These are phyloP conservation scores for Aplysia californica DNA, from an alignment of 1,140 invertebrate genomes.

Conservation along the genomic window DNA sequence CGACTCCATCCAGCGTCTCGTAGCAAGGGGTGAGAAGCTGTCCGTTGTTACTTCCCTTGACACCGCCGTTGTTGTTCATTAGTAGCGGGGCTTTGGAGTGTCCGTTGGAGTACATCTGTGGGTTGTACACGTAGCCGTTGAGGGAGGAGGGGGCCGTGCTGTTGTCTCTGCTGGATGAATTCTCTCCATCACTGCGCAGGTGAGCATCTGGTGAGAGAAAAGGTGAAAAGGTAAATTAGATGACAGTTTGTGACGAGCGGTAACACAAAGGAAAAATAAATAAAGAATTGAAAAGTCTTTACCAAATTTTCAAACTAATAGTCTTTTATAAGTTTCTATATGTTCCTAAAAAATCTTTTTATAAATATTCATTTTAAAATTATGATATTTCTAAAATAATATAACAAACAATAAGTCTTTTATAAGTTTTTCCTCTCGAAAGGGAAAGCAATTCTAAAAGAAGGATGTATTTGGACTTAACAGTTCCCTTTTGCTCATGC, in stretches of 20 bases:
- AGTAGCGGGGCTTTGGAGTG: not conserved
- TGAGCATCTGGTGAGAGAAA: constrained; percentile 20
- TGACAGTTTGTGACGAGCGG: not conserved
- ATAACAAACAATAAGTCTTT: not conserved
- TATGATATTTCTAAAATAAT: not conserved
- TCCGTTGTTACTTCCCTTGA: constrained; percentile 13
- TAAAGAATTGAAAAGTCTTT: not conserved
- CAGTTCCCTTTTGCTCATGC: no score
- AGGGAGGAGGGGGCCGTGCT: constrained; percentile 24
- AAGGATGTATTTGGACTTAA: no score
- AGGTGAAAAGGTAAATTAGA: not conserved
- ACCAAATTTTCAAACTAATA: not conserved
- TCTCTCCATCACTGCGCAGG: not conserved
- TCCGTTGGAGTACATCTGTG: not conserved
- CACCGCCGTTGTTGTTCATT: not conserved
- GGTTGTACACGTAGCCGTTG: constrained; percentile 31
- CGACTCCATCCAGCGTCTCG: constrained; percentile 67
- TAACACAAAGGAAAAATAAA: not conserved
- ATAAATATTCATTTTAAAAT: no score
- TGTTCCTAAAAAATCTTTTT: no score
- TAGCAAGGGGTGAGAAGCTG: constrained; percentile 24
- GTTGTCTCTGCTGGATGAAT: constrained; percentile 14
- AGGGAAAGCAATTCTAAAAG: no score
- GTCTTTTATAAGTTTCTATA: not conserved
- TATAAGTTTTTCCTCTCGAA: no score